Percentiles rank a stretch among this genome's conserved stretches.
These are phyloP conservation scores for Melieria omissa DNA, from an alignment of 2,888 invertebrate species.

Conservation along the genomic window DNA sequence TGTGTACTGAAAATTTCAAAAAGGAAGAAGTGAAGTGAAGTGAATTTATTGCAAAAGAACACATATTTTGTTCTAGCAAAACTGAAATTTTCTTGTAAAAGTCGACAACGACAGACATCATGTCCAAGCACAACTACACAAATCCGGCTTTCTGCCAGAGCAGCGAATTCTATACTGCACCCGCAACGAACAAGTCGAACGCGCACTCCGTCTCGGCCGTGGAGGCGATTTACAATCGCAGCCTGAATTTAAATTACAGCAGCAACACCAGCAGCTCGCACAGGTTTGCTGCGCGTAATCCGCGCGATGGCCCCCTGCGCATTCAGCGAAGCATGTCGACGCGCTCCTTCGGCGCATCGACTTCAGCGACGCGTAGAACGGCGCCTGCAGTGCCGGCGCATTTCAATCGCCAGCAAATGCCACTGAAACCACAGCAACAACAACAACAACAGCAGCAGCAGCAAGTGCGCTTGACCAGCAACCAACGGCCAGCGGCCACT, in stretches of 20 bases:
- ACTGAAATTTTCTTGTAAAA: too few relatives aligned
- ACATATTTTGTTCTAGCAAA: too few relatives aligned
- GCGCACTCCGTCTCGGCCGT: conserved; percentile 50
- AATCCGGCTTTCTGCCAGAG: conserved; percentile 85
- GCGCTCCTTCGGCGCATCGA: conserved; percentile 57
- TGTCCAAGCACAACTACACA: conserved; percentile 72
- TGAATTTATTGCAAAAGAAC: neutral
- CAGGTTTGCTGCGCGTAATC: conserved; percentile 46
- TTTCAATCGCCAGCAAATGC: conserved; percentile 46
- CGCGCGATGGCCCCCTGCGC: conserved; percentile 64
- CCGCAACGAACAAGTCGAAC: conserved; percentile 43
- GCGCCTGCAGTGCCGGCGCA: conserved; percentile 12
- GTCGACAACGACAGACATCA: conserved; percentile 39
- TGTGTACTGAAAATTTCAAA: neutral
- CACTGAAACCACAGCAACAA: conserved; percentile 43
- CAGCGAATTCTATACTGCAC: conserved; percentile 73
- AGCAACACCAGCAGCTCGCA: conserved; percentile 42
- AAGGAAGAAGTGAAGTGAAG: neutral
- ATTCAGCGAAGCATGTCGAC: conserved; percentile 67
- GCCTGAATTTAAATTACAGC: conserved; percentile 57
- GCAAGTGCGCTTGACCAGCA: conserved; percentile 44
- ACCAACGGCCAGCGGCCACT: conserved; percentile 42
- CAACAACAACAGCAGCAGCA: conserved; percentile 47
- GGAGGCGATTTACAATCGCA: conserved; percentile 61
- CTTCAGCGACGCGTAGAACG: conserved; percentile 48